Base-by-base conservation (phyloP, 2,797 vertebrate species). In the Lithobates pipiens region DNA sequence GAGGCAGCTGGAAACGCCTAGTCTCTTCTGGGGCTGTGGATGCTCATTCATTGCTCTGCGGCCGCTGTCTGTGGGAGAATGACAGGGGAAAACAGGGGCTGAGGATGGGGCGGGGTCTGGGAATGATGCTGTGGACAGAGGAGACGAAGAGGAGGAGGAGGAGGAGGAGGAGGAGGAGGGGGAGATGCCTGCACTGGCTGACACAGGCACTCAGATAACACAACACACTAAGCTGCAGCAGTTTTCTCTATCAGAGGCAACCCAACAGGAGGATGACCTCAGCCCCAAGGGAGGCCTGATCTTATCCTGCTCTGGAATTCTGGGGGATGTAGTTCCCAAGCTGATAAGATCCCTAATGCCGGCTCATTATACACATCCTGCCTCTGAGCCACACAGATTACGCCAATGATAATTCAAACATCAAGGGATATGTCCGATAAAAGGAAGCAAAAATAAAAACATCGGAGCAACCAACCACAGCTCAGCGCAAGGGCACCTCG, bases 291-390 rank as follows among this genome's bases (percentile, higher is more conserved):
- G 82, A 86, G 87, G 83, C 76, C 44, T 36, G 68, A 54, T 23
- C 57, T 86, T 88, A 88, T 68, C 77, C 69, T 78, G 85, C 42
- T 29, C 1, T 34, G 85, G 93, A 89, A 91, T 90, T 90, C 92
- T 85, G 93, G 93, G 93, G 91, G 85, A 50, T 91, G 93, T 92
- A 94, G 93, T 94, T 91, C 92, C 10, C 90, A 29, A 86, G 91
- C 93, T 93, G 93, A 93, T 92, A 91, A 91, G 57, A 67, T 18
- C 42, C 29, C 50, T 61, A 72, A 71, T 50, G 67, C 42, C 3
- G 21, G 32, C 27, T 25, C 44, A 34, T 78, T 42, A 34, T 42
- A 65, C 10, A 46, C 46, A 0, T 42, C 36, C 21, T 46, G 13
- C 36, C 10, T 67, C 15, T 32, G 39, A 25, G 0, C 2, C 39